Evolutionary conservation across 2,888 invertebrate genomes (phyloP).

Genomic region (Lepidochrysops patricia): DNA sequence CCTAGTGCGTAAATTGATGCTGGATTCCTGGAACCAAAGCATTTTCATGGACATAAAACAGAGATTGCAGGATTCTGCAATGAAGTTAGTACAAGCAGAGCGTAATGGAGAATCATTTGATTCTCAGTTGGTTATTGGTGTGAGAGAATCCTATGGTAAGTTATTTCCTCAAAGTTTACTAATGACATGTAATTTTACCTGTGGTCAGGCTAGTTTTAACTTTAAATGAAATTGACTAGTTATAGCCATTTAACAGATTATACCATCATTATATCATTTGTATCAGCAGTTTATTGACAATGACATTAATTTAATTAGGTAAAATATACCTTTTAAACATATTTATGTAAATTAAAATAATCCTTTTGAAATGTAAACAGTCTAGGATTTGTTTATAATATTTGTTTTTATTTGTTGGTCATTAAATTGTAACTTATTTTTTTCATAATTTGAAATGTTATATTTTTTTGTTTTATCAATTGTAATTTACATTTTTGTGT

Average conservation of each 20-base stretch:
- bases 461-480: too few relatives aligned
- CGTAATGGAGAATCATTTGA: conserved; percentile 98
- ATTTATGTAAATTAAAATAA: neutral
- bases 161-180: conserved; percentile 1
- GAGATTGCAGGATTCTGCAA: conserved; percentile 93
- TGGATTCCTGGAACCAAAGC: conserved; percentile 98
- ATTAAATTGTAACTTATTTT: neutral
- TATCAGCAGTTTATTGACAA: too few relatives aligned
- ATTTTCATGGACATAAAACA: conserved; percentile 97
- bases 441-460: neutral
- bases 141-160: conserved; percentile 95
- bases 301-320: too few relatives aligned
- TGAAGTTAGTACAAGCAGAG: conserved; percentile 97
- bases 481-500: too few relatives aligned
- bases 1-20: conserved; percentile 95
- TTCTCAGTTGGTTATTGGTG: conserved; percentile 97
- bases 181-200: too few relatives aligned
- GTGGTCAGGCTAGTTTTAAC: too few relatives aligned
- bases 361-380: neutral
- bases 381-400: neutral
- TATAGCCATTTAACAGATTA: too few relatives aligned
- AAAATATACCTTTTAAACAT: neutral
- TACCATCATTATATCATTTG: too few relatives aligned
- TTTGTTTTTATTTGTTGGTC: neutral
- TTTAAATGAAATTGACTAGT: too few relatives aligned